phyloP scores from a whole-genome alignment of 2,113 vertebrate species.

The Mirza zaza region DNA sequence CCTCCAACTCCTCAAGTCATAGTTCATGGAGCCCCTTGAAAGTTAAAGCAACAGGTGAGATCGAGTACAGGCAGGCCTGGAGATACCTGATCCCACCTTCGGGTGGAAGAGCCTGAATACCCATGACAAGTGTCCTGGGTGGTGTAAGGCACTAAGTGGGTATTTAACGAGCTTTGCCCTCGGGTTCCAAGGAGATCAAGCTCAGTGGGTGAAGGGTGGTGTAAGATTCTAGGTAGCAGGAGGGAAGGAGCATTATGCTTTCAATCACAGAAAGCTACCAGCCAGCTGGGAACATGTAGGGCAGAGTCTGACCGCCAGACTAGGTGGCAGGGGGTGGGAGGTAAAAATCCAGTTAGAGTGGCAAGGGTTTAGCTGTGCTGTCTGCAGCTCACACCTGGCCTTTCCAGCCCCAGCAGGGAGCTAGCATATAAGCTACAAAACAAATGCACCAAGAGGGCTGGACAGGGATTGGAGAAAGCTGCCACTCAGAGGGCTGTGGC shows the following conservation, averaged over 20 bases:
- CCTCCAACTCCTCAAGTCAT: rapidly evolving
- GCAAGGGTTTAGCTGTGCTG: background rate
- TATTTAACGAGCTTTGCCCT: background rate
- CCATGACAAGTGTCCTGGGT: background rate
- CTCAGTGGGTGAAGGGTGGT: background rate
- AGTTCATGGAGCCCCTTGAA: background rate
- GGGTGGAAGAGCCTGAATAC: background rate
- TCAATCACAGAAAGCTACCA: background rate
- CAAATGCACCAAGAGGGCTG: background rate
- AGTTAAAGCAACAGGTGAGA: background rate
- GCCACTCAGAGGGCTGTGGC: background rate
- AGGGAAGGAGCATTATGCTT: background rate
- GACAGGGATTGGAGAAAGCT: background rate
- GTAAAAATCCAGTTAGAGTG: background rate
- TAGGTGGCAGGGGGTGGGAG: too few relatives aligned
- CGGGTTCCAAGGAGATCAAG: background rate
- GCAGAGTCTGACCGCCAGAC: background rate
- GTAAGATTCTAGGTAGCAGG: background rate
- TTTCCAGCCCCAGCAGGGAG: background rate
- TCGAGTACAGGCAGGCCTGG: too few relatives aligned
- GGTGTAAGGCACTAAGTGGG: background rate
- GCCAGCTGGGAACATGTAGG: background rate
- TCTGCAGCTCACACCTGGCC: background rate
- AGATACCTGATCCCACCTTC: background rate
- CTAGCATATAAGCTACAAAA: background rate